These are phyloP conservation scores for Ramazzottius varieornatus DNA, from an alignment of 2,888 invertebrate genomes.

Conservation along the genomic window DNA sequence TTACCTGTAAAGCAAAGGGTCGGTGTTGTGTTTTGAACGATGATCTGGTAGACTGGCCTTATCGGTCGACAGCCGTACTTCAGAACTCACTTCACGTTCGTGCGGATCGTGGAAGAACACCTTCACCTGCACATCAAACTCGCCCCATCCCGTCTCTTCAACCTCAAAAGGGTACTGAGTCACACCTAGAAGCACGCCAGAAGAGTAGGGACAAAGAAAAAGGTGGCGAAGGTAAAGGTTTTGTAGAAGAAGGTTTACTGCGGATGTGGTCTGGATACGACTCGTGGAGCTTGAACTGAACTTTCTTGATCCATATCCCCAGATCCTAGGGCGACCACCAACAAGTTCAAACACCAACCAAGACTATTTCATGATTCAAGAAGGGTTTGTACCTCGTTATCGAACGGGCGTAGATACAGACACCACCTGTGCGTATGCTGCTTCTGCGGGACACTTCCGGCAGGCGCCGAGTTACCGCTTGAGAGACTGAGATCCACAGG, in stretches of 20 bases:
- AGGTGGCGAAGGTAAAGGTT: no score
- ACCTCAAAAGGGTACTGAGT: constrained; percentile 57
- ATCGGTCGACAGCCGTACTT: neutral
- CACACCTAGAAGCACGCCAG: neutral
- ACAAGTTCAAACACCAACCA: neutral
- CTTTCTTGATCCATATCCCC: constrained; percentile 16
- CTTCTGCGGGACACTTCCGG: constrained; percentile 34
- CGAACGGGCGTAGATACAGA: constrained; percentile 73
- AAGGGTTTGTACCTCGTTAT: constrained; percentile 23
- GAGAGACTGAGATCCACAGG: no score
- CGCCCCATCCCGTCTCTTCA: constrained; percentile 96
- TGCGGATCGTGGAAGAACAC: constrained; percentile 88
- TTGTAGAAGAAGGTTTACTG: constrained; percentile 12
- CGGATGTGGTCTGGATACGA: constrained; percentile 80
- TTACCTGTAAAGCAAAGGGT: neutral
- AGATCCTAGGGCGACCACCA: constrained; percentile 20
- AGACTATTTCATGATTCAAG: no score
- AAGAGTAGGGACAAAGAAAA: no score
- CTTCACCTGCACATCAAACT: constrained; percentile 91
- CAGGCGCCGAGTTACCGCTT: neutral
- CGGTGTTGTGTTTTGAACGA: neutral
- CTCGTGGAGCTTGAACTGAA: constrained; percentile 88
- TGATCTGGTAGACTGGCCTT: neutral
- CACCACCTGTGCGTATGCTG: constrained; percentile 98
- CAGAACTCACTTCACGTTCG: constrained; percentile 51